These are phyloP conservation scores for Mesitornis unicolor DNA, from an alignment of 2,113 vertebrate species.

Conservation along the genomic window DNA sequence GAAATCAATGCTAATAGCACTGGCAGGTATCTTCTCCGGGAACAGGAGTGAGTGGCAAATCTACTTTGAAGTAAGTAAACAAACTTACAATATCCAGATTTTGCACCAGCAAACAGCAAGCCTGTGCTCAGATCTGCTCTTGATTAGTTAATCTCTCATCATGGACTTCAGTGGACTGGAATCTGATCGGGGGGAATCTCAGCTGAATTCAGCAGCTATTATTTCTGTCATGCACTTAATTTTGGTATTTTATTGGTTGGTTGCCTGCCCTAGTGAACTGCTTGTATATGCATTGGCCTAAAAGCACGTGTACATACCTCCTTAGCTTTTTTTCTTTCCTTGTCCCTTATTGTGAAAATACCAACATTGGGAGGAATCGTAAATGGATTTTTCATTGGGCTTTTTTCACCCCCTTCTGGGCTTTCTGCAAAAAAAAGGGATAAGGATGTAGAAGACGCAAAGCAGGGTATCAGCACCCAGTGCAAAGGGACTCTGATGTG, in stretches of 20 bases:
- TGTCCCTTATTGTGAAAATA: constrained; percentile 68
- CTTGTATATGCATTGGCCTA: background rate
- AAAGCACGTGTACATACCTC: constrained; percentile 40
- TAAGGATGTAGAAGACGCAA: background rate
- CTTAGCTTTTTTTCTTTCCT: constrained; percentile 59
- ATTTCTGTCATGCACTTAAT: background rate
- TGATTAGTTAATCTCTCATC: background rate
- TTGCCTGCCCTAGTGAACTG: background rate
- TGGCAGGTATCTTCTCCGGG: background rate
- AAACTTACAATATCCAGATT: background rate
- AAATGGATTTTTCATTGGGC: constrained; percentile 61
- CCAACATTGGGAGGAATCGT: constrained; percentile 58
- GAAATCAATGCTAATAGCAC: background rate
- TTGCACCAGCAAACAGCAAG: background rate
- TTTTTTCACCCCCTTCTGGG: background rate
- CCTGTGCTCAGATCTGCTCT: background rate
- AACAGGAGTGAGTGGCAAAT: background rate
- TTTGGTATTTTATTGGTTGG: background rate
- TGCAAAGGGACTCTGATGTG: background rate
- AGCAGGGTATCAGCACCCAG: background rate
- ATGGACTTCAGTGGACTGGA: background rate
- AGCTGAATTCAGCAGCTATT: background rate
- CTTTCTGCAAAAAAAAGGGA: background rate
- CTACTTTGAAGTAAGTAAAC: background rate
- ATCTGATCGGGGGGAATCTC: background rate